Conservation (phyloP, 1,140 invertebrate species). For the Hyphantria cunea region DNA sequence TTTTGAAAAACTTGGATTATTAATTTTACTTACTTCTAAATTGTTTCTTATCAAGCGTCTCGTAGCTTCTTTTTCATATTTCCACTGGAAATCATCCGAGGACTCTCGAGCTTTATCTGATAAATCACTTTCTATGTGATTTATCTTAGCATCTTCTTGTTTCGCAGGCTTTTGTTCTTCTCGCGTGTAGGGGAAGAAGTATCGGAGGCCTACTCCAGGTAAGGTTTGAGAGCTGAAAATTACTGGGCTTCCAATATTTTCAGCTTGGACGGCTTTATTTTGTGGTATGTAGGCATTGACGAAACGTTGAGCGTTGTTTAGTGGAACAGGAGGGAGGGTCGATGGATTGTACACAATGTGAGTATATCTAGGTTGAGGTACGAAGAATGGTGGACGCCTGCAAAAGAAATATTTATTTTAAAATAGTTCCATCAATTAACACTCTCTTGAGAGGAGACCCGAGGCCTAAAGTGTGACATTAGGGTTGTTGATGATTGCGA, state of each 20-base stretch:
- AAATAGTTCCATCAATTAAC: not conserved
- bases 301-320: constrained; percentile 68
- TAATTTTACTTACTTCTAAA: constrained; percentile 52
- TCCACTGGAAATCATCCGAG: constrained; percentile 61
- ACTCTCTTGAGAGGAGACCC: too few relatives aligned
- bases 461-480: too few relatives aligned
- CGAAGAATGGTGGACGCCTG: constrained; percentile 69
- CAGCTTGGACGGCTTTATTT: constrained; percentile 42
- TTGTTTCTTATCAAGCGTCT: constrained; percentile 54
- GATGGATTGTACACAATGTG: constrained; percentile 59
- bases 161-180: constrained; percentile 41
- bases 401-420: constrained; percentile 11
- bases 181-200: constrained; percentile 62
- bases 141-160: constrained; percentile 63
- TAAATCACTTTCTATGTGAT: constrained; percentile 62
- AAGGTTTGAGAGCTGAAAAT: constrained; percentile 63
- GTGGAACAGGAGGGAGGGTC: constrained; percentile 39
- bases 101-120: constrained; percentile 43
- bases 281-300: constrained; percentile 66
- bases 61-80: constrained; percentile 64
- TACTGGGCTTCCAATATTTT: constrained; percentile 53
- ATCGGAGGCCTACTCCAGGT: constrained; percentile 65
- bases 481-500: too few relatives aligned
- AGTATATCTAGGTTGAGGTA: constrained; percentile 71
- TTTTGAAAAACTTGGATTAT: not conserved